A percentile compares a stretch with the other conserved stretches of the same genome.
Evolutionary conservation across 2,797 vertebrate genomes (phyloP).

Genomic region (Poliocrania exsul): DNA sequence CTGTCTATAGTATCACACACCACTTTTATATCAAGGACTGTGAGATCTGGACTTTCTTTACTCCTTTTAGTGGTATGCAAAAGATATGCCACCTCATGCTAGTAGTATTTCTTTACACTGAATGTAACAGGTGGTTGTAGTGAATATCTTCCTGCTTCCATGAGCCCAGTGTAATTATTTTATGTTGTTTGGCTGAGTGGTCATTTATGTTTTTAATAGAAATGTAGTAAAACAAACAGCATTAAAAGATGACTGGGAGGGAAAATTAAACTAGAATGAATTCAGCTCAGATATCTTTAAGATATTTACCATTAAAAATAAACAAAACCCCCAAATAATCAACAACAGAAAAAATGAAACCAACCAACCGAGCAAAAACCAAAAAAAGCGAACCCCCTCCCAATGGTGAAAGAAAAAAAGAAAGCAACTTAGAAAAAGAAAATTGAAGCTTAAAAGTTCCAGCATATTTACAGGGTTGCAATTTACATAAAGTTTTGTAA

Average conservation of each 20-base stretch:
- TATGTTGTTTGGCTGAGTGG: background rate
- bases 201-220: background rate
- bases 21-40: background rate
- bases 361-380: too few species aligned
- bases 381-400: fast-evolving
- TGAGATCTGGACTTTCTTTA: background rate
- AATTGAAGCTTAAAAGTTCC: background rate
- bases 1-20: background rate
- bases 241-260: background rate
- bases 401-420: fast-evolving
- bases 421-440: background rate
- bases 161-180: background rate
- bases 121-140: background rate
- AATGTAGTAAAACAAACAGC: background rate
- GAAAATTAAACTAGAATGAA: background rate
- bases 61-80: background rate
- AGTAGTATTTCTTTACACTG: background rate
- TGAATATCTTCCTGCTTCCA: background rate
- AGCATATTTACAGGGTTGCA: background rate
- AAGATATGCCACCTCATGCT: background rate
- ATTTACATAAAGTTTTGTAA: background rate
- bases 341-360: fast-evolving
- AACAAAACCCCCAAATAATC: fast-evolving
- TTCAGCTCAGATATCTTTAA: background rate
- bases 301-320: background rate